Evolutionary conservation across 2,797 vertebrate species (phyloP), one percentile per base, ranked within the genome.

Genomic region (Rhinatrema bivittatum): DNA sequence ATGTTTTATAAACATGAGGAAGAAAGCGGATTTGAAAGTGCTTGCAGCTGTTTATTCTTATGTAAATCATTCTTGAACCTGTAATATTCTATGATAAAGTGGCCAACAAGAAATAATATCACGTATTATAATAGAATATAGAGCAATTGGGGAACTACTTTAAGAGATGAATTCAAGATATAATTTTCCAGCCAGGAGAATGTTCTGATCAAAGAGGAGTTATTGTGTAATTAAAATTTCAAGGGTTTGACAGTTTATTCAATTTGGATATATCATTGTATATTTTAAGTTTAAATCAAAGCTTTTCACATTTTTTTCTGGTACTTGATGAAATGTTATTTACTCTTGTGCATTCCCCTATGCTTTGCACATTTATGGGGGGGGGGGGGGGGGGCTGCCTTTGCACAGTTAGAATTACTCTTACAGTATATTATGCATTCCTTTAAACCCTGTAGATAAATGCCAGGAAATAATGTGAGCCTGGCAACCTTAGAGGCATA

Each of bases 1-100:
- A 59, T 62, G 37, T 68, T 78, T 69, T 68, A 59, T 67, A 78
- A 78, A 78, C 61, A 67, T 27, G 33, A 60, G 14, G 38, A 64
- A 63, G 42, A 60, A 72, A 65, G 29, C 58, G 7, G 39, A 68
- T 73, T 69, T 68, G n/a, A 52, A 74, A 62, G 40, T 45, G 65
- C 46, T 74, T 70, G 58, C 7, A 74, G 56, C 49, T 57, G 39
- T 29, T 53, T 50, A 38, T 62, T 69, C 47, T 67, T 51, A 57
- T 25, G 59, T 36, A 75, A 71, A 72, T 72, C 42, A 65, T 27
- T n/a, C 12, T 41, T 0, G 5, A 16, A 16, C 36, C 38, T 55
- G 12, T 39, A 69, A 53, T 46, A 70, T 3, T 23, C 25, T 42
- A 38, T 59, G 28, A 53, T 44, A 63, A 68, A 73, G 59, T 14